Base-by-base conservation (phyloP, 2,888 invertebrate species). In the Lysandra coridon region DNA sequence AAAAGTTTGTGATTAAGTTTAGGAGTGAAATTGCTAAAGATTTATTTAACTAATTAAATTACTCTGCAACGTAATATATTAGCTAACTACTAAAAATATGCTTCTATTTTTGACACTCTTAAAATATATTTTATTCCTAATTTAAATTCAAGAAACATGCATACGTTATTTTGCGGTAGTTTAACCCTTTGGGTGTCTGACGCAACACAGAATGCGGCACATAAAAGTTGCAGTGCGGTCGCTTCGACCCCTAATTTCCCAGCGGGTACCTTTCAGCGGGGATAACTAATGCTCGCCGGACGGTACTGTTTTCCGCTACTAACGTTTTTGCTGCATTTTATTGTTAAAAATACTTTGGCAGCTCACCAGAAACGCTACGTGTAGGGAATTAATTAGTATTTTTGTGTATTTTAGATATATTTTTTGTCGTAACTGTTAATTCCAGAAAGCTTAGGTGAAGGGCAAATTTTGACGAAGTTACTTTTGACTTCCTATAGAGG, bases 261-360 rank as follows among this genome's bases (percentile, higher is more conserved):
- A 82, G 84, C 89, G 93, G 93, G 91, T 88, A 86, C 88, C 91
- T 92, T 88, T 93, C 92, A 92, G 86, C 92, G 86, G 84, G 88
- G 89, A 91, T 92, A 91, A 92, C 88, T 91, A 89, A 93, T 92
- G 91, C 88, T 84, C 88, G 86, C 87, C 87, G 89, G 89, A 89
- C 90, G 88, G 30, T 85, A 86, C 83, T 84, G 86, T 85, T 88
- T 84, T 82, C 83, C 81, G 83, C 84, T 82, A 83, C 82, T 81
- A 83, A 78, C 74, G 78, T 81, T 80, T 79, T 82, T 81, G 79
- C 82, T 23, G 30, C 53, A 75, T 75, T 69, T 69, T 69, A 69
- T 69, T 69, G 69, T 69, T 33, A 69, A 69, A 69, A 69, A 57
- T 57, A 57, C 57, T 57, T 57, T 57, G 57, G 57, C 57, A 57